Base-by-base conservation (phyloP, 2,113 vertebrate species). In the Tursiops truncatus region DNA sequence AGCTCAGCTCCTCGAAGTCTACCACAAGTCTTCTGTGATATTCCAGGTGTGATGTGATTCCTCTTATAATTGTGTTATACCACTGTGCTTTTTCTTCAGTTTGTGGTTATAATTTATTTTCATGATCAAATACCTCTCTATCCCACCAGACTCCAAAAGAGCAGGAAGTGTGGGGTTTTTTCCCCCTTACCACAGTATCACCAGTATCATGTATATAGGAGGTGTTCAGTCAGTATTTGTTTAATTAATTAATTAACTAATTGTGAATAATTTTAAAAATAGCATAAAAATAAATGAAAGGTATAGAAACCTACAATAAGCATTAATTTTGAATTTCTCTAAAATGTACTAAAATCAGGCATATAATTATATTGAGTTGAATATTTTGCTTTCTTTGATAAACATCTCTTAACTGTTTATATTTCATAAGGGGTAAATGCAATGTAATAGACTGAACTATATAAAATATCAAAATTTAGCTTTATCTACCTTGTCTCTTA, bases 101-200 rank as follows among this genome's bases (percentile, higher is more conserved):
- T 76, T 56, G 3, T 92, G 79, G 68, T 80, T 93, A 83, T 68
- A 89, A 89, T 88, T 44, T 93, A 41, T 92, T 67, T 71, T 17
- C 47, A 62, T 92, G 91, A 87, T 82, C 56, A 96, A 36, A 76
- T 50, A 90, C 31, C 21, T 83, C 58, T 94, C 38, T 88, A 65
- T 8, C 8, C 10, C n/a, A 41, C 58, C 28, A 87, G 10, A 68
- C 33, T 93, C 18, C 18, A 62, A 67, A 79, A 67, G 26, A 8
- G 3, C 2, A 25, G 26, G 33, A 25, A 73, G 8, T 5, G 1
- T 76, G 20, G 1, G 68, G 31, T 31, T 62, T 13, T 36, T 13
- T 68, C 62, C n/a, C 38, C 21, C 41, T 83, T 10, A n/a, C 6
- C 11, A 41, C 7, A 7, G 2, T 94, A 63, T 89, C 25, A 80